These are phyloP conservation scores for Stomorhina lunata DNA, from an alignment of 2,888 invertebrate genomes.

Conservation along the genomic window DNA sequence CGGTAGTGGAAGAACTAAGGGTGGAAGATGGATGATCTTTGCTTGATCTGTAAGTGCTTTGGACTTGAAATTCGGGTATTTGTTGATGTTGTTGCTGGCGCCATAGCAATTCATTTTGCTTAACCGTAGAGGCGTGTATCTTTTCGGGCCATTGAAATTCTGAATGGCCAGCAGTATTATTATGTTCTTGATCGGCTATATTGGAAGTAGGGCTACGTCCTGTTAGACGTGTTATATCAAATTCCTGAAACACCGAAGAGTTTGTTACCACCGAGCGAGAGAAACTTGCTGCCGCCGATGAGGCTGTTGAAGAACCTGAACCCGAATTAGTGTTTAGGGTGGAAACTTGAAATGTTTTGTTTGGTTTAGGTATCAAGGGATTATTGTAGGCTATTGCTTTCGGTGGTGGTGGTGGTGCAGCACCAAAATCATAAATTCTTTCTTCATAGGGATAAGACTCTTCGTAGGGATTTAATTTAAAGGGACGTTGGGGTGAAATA, in stretches of 20 bases:
- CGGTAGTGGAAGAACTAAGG: conserved; percentile 78
- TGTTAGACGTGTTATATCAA: conserved; percentile 79
- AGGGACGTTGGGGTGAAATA: conserved; percentile 62
- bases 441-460: conserved; percentile 74
- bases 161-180: conserved; percentile 62
- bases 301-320: conserved; percentile 73
- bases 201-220: conserved; percentile 80
- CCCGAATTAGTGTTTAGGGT: conserved; percentile 68
- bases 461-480: conserved; percentile 70
- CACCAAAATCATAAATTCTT: conserved; percentile 78
- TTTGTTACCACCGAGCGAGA: conserved; percentile 57
- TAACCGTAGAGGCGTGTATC: conserved; percentile 79
- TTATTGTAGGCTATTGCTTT: conserved; percentile 72
- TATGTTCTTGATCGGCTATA: conserved; percentile 66
- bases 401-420: conserved; percentile 72
- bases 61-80: conserved; percentile 30
- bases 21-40: conserved; percentile 74
- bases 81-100: conserved; percentile 73
- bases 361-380: conserved; percentile 48
- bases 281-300: conserved; percentile 71
- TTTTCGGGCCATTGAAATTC: conserved; percentile 80
- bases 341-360: conserved; percentile 56
- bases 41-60: conserved; percentile 45
- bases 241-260: conserved; percentile 75
- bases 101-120: conserved; percentile 79